phyloP scores from a whole-genome alignment of 2,797 vertebrate genomes.

The Ciconia nigra region DNA sequence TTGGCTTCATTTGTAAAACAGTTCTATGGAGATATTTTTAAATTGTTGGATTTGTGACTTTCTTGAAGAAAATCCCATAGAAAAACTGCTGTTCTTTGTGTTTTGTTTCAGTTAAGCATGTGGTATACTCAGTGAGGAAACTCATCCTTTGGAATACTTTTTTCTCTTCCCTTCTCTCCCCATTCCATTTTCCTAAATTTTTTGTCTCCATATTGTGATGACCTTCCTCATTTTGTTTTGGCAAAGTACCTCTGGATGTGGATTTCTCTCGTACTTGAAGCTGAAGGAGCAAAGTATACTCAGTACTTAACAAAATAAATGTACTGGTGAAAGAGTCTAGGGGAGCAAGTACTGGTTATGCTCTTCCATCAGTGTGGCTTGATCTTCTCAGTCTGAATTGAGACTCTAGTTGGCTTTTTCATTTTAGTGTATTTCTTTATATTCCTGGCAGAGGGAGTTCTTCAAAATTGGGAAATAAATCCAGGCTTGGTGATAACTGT shows the following conservation, averaged over 20 bases:
- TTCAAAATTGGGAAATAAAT: background rate
- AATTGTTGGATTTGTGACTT: background rate
- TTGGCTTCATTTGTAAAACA: background rate
- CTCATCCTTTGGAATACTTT: background rate
- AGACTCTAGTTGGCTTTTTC: background rate
- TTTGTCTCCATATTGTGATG: background rate
- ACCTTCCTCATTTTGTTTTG: background rate
- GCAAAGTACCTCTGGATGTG: background rate
- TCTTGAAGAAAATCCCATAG: background rate
- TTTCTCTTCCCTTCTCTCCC: background rate
- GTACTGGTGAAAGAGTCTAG: background rate
- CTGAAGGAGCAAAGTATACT: background rate
- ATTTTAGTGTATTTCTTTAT: background rate
- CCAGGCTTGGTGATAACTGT: background rate
- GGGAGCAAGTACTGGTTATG: background rate
- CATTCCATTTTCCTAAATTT: background rate
- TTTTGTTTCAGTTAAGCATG: background rate
- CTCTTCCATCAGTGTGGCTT: rapidly evolving
- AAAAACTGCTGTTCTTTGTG: background rate
- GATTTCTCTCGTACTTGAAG: background rate
- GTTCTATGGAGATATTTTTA: background rate
- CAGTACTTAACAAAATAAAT: background rate
- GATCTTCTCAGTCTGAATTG: background rate
- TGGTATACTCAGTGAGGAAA: background rate
- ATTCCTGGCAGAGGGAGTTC: background rate